Evolutionary conservation across 2,113 vertebrate genomes (phyloP).

Genomic region (Bungarus multicinctus): DNA sequence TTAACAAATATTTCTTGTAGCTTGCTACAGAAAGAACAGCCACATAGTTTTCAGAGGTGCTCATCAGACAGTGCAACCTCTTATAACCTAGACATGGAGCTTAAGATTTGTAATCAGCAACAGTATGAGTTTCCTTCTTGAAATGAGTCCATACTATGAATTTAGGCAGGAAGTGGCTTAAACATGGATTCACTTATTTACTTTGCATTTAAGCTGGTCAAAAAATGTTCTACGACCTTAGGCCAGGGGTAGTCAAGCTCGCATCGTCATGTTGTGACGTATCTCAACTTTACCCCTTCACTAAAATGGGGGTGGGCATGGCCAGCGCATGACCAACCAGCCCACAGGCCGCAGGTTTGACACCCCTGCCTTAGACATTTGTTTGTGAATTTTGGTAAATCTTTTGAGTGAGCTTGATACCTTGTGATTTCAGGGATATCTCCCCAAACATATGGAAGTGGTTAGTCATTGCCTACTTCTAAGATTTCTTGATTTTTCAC

Average conservation of each 20-base stretch:
- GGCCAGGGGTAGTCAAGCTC: too few species aligned
- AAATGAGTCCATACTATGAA: slow-evolving; percentile 8
- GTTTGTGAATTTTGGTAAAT: slow-evolving; percentile 26
- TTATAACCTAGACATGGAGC: neutral
- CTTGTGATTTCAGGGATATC: neutral
- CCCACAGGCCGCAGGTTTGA: too few species aligned
- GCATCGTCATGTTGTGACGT: too few species aligned
- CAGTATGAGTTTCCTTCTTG: slow-evolving; percentile 18
- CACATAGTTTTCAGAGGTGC: slow-evolving; percentile 11
- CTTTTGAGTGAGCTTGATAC: neutral
- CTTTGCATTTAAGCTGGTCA: slow-evolving; percentile 19
- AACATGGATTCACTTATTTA: slow-evolving; percentile 10
- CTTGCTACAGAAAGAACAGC: slow-evolving; percentile 11
- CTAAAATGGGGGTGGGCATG: too few species aligned
- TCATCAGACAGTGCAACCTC: slow-evolving; percentile 3
- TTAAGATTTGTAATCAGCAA: slow-evolving; percentile 29
- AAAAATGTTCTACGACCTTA: slow-evolving; percentile 7
- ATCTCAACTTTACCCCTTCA: too few species aligned
- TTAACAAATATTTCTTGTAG: neutral
- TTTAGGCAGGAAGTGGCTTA: slow-evolving; percentile 19
- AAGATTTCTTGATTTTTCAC: neutral
- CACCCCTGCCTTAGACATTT: neutral
- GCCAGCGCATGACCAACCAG: too few species aligned
- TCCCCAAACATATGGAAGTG: neutral
- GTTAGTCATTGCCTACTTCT: neutral